Percentiles rank a stretch among this genome's conserved stretches.
Evolutionary conservation across 2,797 vertebrate genomes (phyloP).

Genomic region (Apogon talboti): DNA sequence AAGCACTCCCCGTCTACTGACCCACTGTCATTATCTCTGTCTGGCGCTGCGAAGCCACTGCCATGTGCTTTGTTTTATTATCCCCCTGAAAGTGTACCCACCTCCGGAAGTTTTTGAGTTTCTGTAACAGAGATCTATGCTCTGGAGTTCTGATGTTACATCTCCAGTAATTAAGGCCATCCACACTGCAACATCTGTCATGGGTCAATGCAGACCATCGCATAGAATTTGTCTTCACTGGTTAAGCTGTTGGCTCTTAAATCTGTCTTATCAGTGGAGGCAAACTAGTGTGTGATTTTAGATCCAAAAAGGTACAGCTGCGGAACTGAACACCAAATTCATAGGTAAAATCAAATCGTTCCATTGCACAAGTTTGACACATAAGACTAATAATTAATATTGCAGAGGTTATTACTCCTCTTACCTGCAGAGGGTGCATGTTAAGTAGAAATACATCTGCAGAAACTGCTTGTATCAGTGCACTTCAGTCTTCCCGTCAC

Average conservation of each 20-base stretch:
- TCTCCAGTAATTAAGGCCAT: conserved; percentile 65
- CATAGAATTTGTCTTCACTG: conserved; percentile 20
- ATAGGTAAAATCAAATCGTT: too few species aligned
- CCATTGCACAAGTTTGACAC: neutral
- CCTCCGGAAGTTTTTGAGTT: conserved; percentile 55
- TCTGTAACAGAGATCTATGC: conserved; percentile 41
- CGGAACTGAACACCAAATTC: too few species aligned
- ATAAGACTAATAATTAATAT: neutral
- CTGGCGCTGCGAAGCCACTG: conserved; percentile 29
- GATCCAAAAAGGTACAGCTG: too few species aligned
- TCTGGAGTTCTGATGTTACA: conserved; percentile 55
- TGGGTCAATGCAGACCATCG: conserved; percentile 30
- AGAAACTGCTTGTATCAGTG: too few species aligned
- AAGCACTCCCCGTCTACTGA: conserved; percentile 30
- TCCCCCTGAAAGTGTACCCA: conserved; percentile 36
- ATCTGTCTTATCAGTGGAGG: too few species aligned
- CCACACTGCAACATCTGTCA: conserved; percentile 53
- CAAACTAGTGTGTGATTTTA: too few species aligned
- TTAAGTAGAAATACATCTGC: neutral
- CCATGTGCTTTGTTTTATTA: conserved; percentile 61
- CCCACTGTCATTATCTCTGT: conserved; percentile 38
- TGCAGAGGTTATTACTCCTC: neutral
- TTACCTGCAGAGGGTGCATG: neutral
- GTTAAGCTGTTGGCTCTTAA: too few species aligned
- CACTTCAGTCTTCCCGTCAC: too few species aligned